Evolutionary conservation across 1,140 invertebrate species (phyloP).

Genomic region (Hyles vespertilio): DNA sequence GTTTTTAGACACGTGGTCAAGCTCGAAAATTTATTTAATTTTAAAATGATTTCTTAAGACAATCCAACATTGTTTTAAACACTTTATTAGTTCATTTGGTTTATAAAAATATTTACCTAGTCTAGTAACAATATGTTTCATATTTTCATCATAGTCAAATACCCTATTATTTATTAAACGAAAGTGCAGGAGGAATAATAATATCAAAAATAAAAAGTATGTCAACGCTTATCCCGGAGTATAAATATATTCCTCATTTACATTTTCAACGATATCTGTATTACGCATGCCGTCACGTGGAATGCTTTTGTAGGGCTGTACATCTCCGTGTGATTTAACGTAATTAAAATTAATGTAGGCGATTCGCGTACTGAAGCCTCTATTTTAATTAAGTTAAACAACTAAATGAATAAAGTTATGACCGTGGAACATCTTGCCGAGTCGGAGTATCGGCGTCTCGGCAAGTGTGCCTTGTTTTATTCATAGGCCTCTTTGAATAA

Average conservation of each 20-base stretch:
- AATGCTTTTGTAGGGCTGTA: constrained; percentile 5
- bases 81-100: too few species aligned
- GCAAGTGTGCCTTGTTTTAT: constrained; percentile 58
- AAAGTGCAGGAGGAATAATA: neutral
- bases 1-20: too few species aligned
- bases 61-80: too few species aligned
- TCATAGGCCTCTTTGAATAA: constrained; percentile 69
- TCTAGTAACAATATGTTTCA: too few species aligned
- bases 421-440: constrained; percentile 42
- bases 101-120: too few species aligned
- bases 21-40: too few species aligned
- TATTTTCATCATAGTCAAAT: too few species aligned
- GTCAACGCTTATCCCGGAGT: constrained; percentile 6
- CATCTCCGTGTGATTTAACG: constrained; percentile 6
- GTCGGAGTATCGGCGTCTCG: constrained; percentile 37
- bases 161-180: too few species aligned
- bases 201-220: constrained; percentile 3
- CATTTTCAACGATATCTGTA: constrained; percentile 9
- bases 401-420: constrained; percentile 55
- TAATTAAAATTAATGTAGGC: constrained; percentile 21
- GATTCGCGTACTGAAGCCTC: constrained; percentile 14
- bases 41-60: too few species aligned
- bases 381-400: constrained; percentile 51
- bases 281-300: constrained; percentile 5
- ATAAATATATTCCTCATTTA: constrained; percentile 9